A percentile compares a stretch with the other conserved stretches of the same genome.
These are phyloP conservation scores for Garra rufa DNA, from an alignment of 2,113 vertebrate species.

Conservation along the genomic window DNA sequence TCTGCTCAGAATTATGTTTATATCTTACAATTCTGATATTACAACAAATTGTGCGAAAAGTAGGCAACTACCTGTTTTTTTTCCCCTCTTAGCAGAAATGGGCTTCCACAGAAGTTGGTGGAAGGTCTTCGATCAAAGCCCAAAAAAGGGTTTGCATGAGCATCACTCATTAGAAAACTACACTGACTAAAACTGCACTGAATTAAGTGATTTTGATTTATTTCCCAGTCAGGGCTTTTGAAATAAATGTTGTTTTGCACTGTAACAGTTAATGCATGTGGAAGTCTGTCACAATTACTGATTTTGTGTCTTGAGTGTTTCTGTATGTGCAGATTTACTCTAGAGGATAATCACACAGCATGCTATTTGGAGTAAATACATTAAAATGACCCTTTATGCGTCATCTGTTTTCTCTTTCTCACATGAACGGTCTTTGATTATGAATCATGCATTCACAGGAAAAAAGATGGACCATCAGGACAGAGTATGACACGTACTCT, in stretches of 20 bases:
- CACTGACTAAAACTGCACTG: background rate
- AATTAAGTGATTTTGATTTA: background rate
- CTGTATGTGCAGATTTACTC: background rate
- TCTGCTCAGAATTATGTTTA: background rate
- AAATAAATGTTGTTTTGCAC: background rate
- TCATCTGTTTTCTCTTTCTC: slow-evolving; percentile 46
- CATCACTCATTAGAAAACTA: background rate
- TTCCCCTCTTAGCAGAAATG: background rate
- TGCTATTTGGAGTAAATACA: slow-evolving; percentile 19
- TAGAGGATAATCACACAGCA: background rate
- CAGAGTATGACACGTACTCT: slow-evolving; percentile 30
- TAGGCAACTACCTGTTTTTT: background rate
- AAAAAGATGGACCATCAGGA: slow-evolving; percentile 15
- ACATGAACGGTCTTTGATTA: slow-evolving; percentile 43
- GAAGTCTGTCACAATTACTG: background rate
- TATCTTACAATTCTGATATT: background rate
- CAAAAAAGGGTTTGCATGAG: background rate
- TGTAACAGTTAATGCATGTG: background rate
- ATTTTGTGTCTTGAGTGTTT: too few relatives aligned
- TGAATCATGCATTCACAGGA: slow-evolving; percentile 48
- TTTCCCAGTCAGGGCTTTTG: background rate
- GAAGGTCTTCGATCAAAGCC: background rate
- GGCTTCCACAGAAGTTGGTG: background rate
- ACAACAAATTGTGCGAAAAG: background rate
- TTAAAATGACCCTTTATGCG: background rate